Evolutionary conservation across 2,113 vertebrate genomes (phyloP).

Genomic region (Toxostoma redivivum): DNA sequence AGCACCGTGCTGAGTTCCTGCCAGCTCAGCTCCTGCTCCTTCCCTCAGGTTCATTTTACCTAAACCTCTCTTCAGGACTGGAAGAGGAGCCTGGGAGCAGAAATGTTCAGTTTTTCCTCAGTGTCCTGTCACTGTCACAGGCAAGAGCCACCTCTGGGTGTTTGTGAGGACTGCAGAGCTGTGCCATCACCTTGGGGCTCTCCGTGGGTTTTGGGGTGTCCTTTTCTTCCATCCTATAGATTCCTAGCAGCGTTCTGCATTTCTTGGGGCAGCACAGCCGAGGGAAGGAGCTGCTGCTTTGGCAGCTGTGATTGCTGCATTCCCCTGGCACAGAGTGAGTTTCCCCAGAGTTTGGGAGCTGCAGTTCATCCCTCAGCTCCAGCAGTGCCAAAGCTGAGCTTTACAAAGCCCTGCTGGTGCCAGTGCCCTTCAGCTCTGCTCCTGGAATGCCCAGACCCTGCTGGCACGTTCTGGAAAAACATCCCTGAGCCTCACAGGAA

Average conservation of each 20-base stretch:
- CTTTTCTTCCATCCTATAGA: neutral
- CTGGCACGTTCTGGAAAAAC: neutral
- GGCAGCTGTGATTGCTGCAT: neutral
- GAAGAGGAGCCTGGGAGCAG: neutral
- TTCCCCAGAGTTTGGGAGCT: neutral
- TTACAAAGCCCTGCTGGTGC: accelerated
- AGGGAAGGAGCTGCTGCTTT: no score
- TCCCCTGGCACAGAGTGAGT: neutral
- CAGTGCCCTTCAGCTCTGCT: neutral
- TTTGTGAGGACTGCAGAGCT: neutral
- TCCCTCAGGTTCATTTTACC: neutral
- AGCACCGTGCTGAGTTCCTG: neutral
- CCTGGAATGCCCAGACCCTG: neutral
- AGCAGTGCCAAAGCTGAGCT: neutral
- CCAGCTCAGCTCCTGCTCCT: accelerated
- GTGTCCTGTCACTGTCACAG: neutral
- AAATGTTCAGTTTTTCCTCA: no score
- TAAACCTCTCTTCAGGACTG: neutral
- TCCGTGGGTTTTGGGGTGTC: neutral
- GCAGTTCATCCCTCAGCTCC: neutral
- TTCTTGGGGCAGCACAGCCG: neutral
- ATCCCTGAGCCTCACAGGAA: neutral
- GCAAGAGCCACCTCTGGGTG: neutral
- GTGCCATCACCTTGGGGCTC: neutral
- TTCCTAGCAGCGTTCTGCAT: neutral